These are phyloP conservation scores for Tinea trinotella DNA, from an alignment of 2,888 invertebrate genomes.

Conservation along the genomic window DNA sequence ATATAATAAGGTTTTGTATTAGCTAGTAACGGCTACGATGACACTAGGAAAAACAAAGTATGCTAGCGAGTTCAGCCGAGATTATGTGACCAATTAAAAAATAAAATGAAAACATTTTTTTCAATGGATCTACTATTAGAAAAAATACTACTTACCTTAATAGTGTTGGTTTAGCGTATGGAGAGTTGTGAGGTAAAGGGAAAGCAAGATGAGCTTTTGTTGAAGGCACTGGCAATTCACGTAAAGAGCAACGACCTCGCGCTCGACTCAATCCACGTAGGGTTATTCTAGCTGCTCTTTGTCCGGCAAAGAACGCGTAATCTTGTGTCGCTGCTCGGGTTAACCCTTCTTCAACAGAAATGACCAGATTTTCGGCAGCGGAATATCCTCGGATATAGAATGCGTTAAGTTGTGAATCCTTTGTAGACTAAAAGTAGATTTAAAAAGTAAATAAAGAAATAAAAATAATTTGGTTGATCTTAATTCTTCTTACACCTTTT, in stretches of 20 bases:
- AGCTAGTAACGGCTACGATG: too few relatives aligned
- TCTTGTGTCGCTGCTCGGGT: conserved; percentile 66
- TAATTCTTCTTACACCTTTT: too few relatives aligned
- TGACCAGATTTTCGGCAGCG: conserved; percentile 60
- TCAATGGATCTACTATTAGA: too few relatives aligned
- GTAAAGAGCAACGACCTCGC: conserved; percentile 64
- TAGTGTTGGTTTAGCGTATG: conserved; percentile 72
- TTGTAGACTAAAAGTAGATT: conserved; percentile 52
- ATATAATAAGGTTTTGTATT: too few relatives aligned
- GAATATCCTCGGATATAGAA: conserved; percentile 69
- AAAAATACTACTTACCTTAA: conserved; percentile 48
- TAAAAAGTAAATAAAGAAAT: background rate
- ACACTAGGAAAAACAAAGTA: too few relatives aligned
- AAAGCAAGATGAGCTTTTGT: conserved; percentile 72
- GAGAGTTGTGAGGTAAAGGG: conserved; percentile 69
- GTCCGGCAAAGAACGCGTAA: conserved; percentile 77
- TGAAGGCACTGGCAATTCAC: conserved; percentile 69
- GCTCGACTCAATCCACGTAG: conserved; percentile 54
- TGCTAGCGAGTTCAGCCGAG: too few relatives aligned
- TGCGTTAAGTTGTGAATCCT: conserved; percentile 66
- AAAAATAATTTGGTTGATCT: too few relatives aligned
- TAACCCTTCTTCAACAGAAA: conserved; percentile 66
- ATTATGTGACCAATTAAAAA: too few relatives aligned
- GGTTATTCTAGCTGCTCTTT: conserved; percentile 69
- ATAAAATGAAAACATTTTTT: too few relatives aligned